phyloP scores from a whole-genome alignment of 2,888 invertebrate species.

The Podabrus alpinus region DNA sequence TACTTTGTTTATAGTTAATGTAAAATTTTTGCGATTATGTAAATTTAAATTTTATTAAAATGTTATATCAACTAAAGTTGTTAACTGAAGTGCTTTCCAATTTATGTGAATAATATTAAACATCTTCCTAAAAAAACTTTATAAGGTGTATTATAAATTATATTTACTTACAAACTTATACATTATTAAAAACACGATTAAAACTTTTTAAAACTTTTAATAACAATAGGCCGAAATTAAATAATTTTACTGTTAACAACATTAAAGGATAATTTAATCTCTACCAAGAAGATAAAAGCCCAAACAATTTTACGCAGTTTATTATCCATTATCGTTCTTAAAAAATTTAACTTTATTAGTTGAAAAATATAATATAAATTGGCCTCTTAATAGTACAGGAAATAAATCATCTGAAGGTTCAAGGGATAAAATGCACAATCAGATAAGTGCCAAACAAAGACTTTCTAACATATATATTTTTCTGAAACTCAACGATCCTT shows the following conservation, averaged over 20 bases:
- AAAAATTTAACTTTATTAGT: constrained; percentile 4
- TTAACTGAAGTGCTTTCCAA: background rate
- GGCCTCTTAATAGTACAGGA: background rate
- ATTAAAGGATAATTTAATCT: background rate
- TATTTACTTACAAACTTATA: background rate
- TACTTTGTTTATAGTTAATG: background rate
- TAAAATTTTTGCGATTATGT: background rate
- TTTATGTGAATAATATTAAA: background rate
- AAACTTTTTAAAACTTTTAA: background rate
- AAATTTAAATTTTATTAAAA: background rate
- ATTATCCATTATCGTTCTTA: background rate
- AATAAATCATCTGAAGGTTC: constrained; percentile 11
- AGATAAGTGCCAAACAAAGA: constrained; percentile 38
- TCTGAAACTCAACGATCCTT: constrained; percentile 13
- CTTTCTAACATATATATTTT: constrained; percentile 33
- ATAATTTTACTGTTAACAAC: background rate
- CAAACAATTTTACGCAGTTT: background rate
- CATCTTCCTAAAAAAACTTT: background rate
- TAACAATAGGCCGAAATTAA: background rate
- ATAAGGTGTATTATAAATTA: background rate
- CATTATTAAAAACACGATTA: background rate
- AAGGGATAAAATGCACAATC: constrained; percentile 31
- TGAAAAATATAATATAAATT: constrained; percentile 8
- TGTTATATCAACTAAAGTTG: background rate
- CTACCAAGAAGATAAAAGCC: too few species aligned